These are phyloP conservation scores for Cichladusa arquata DNA, from an alignment of 2,113 vertebrate genomes.

Conservation along the genomic window DNA sequence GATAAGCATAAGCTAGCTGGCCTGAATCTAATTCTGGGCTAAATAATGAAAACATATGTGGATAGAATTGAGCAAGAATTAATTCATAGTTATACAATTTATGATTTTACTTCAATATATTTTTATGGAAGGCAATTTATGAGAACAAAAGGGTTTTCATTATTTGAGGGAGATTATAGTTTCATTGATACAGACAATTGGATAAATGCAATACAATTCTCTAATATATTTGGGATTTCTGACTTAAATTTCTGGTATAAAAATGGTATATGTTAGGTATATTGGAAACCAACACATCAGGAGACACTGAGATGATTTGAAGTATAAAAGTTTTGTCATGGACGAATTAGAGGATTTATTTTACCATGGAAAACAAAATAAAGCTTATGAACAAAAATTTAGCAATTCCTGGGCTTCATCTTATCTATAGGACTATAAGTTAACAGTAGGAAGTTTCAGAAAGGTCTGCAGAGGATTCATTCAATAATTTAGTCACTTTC, in stretches of 20 bases:
- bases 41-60: conserved; percentile 8
- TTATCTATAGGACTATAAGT: neutral
- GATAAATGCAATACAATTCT: neutral
- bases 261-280: rapidly evolving
- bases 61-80: neutral
- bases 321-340: neutral
- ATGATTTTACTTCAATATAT: neutral
- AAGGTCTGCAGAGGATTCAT: neutral
- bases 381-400: neutral
- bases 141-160: neutral
- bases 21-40: neutral
- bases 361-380: neutral
- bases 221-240: neutral
- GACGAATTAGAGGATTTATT: neutral
- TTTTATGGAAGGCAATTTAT: neutral
- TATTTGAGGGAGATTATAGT: neutral
- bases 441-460: neutral
- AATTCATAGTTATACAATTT: neutral
- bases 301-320: neutral
- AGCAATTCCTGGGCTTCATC: neutral
- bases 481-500: neutral
- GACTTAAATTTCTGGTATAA: neutral
- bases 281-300: neutral
- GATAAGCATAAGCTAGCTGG: neutral
- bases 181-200: neutral